These are phyloP conservation scores for Hydra vulgaris DNA, from an alignment of 30 jellyfish, hydroid and myxozoan genomes.

Conservation along the genomic window DNA sequence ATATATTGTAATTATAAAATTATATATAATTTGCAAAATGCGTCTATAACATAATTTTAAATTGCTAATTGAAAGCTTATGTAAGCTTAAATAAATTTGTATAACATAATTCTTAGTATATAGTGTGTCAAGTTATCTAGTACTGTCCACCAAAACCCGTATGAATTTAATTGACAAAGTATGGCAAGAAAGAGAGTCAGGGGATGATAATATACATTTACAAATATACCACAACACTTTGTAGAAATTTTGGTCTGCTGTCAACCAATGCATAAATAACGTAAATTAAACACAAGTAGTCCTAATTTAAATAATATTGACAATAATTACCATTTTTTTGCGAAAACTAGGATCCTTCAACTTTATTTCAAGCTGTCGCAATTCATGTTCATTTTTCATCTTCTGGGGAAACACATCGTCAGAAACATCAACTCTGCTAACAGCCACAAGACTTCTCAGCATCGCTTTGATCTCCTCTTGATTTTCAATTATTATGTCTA, in stretches of 20 bases:
- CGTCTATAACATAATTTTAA: background rate
- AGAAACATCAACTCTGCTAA: background rate
- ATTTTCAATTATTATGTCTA: background rate
- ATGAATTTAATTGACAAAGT: too few relatives aligned
- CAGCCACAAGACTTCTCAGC: background rate
- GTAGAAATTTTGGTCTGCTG: background rate
- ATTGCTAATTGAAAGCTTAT: background rate
- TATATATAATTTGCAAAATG: background rate
- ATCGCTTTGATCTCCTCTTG: background rate
- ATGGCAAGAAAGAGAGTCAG: too few relatives aligned
- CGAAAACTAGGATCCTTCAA: background rate
- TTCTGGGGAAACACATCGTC: background rate
- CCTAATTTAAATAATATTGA: background rate
- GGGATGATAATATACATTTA: too few relatives aligned
- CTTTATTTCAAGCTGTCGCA: background rate
- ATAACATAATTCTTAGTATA: background rate
- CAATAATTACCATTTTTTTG: background rate
- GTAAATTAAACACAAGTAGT: background rate
- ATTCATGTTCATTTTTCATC: background rate
- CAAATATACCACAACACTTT: background rate
- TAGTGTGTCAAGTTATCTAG: too few relatives aligned
- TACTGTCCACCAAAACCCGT: too few relatives aligned
- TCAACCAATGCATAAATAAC: background rate
- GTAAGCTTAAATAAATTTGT: background rate
- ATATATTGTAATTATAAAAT: background rate